phyloP scores from a whole-genome alignment of 2,888 invertebrate species.

The Callimorpha dominula region DNA sequence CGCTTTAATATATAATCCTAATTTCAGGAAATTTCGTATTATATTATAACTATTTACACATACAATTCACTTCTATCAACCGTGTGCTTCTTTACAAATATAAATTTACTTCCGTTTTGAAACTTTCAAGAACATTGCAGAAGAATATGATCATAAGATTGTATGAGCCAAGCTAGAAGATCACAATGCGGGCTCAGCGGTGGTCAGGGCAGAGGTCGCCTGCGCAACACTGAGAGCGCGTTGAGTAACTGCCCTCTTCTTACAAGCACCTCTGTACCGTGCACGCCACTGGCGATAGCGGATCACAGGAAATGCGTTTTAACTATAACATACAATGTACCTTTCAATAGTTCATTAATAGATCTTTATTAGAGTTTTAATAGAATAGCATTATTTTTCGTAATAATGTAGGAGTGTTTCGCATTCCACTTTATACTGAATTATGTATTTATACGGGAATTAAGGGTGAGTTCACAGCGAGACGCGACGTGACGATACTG shows the following conservation, averaged over 20 bases:
- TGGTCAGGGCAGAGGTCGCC: constrained; percentile 50
- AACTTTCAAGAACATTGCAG: not conserved
- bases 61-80: not conserved
- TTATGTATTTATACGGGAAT: no score
- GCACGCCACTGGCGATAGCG: constrained; percentile 5
- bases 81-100: not conserved
- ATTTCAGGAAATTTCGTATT: no score
- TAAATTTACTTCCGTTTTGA: not conserved
- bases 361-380: no score
- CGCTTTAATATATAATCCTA: no score
- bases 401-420: no score
- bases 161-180: constrained; percentile 13
- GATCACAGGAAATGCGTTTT: no score
- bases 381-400: no score
- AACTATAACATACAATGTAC: no score
- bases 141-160: not conserved
- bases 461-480: no score
- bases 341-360: no score
- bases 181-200: constrained; percentile 29
- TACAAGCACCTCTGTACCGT: constrained; percentile 9
- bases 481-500: no score
- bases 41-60: not conserved
- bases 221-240: constrained; percentile 46
- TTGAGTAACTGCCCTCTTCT: constrained; percentile 46
- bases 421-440: no score